These are phyloP conservation scores for Hirtodrosophila cameraria DNA, from an alignment of 2,888 invertebrate genomes.

Conservation along the genomic window DNA sequence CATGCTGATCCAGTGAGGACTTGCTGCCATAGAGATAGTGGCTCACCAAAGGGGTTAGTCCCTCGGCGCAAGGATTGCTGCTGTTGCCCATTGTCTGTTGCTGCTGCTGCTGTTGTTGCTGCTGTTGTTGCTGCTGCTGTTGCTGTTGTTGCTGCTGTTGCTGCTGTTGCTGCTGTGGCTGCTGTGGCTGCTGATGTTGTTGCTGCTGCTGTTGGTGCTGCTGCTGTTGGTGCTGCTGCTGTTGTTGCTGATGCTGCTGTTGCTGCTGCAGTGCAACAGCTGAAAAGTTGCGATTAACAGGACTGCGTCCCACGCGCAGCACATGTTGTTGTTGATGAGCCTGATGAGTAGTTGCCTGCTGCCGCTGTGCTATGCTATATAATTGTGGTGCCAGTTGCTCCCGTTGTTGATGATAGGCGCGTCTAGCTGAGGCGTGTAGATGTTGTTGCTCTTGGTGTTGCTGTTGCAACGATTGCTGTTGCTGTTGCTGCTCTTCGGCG, in stretches of 20 bases:
- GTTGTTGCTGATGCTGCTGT: too few relatives aligned
- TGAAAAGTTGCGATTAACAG: constrained; percentile 70
- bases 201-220: constrained; percentile 25
- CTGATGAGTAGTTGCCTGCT: constrained; percentile 37
- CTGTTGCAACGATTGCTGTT: constrained; percentile 50
- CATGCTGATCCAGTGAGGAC: constrained; percentile 72
- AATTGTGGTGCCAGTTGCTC: constrained; percentile 69
- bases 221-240: too few relatives aligned
- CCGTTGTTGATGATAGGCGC: constrained; percentile 67
- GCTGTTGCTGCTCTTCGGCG: constrained; percentile 66
- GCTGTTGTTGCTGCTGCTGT: too few relatives aligned
- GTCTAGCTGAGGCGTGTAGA: constrained; percentile 60
- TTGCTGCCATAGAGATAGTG: constrained; percentile 80
- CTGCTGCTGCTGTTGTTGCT: constrained; percentile 22
- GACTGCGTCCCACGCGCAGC: constrained; percentile 79
- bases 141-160: too few relatives aligned
- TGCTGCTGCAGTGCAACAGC: constrained; percentile 32
- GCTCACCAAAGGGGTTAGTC: constrained; percentile 73
- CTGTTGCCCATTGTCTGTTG: constrained; percentile 4
- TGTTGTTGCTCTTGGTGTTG: constrained; percentile 53
- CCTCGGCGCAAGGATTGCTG: constrained; percentile 70
- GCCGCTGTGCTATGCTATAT: constrained; percentile 54
- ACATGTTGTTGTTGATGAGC: constrained; percentile 55
- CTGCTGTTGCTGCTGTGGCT: too few relatives aligned
- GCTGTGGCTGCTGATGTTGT: constrained; percentile 19